phyloP scores from a whole-genome alignment of 2,888 invertebrate genomes.

The Saturnia japonica region DNA sequence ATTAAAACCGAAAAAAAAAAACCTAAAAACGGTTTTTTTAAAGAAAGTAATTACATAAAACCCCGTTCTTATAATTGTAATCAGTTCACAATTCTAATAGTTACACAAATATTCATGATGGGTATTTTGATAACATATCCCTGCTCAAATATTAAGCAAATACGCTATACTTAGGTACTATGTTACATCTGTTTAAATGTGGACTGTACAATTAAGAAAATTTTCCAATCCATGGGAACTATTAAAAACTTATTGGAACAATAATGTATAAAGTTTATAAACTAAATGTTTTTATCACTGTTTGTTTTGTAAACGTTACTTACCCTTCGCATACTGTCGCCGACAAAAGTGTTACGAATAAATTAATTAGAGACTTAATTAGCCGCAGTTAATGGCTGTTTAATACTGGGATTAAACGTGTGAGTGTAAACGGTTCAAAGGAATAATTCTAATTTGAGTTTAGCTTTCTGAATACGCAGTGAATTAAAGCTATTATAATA shows the following conservation, averaged over 20 bases:
- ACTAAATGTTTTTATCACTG: background rate
- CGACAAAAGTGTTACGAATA: conserved; percentile 29
- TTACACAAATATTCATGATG: too few relatives aligned
- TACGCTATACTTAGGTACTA: background rate
- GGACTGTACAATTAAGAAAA: background rate
- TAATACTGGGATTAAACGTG: conserved; percentile 23
- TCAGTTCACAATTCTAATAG: too few relatives aligned
- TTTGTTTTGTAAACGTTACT: conserved; percentile 4
- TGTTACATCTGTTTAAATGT: background rate
- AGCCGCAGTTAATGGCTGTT: conserved; percentile 27
- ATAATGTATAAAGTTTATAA: background rate
- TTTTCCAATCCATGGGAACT: background rate
- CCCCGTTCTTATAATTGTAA: too few relatives aligned
- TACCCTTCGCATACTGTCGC: conserved; percentile 26
- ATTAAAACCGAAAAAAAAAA: too few relatives aligned
- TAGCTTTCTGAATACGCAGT: background rate
- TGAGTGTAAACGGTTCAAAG: background rate
- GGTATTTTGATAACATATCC: too few relatives aligned
- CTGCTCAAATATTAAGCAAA: background rate
- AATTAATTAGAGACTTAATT: conserved; percentile 35
- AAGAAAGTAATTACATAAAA: too few relatives aligned
- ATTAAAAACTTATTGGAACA: background rate
- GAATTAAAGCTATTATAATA: background rate
- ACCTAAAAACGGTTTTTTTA: too few relatives aligned
- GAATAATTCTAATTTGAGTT: background rate